Evolutionary conservation across 2,888 invertebrate genomes (phyloP), one percentile per base, ranked within the genome.

Genomic region (Megamerina dolium): DNA sequence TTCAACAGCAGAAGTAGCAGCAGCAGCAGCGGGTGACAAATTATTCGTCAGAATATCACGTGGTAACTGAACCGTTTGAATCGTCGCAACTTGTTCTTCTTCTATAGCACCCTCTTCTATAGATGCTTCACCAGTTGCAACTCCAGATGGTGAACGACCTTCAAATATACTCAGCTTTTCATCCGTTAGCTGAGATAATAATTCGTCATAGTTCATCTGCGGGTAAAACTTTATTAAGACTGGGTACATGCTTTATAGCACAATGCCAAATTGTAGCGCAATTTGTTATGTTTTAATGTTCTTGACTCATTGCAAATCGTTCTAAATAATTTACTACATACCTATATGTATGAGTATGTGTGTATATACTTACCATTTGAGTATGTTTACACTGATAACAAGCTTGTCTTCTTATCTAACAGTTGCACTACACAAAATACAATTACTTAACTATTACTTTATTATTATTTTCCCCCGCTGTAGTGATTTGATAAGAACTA

Each of bases 161-260:
- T 60, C 59, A 40, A 61, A 64, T 40, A 64, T 45, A 39, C 47
- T 55, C 38, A 69, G 53, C 52, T 68, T 69, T 37, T 68, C 67
- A 33, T 67, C 68, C 42, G 68, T 63, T 56, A 68, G 54, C 59
- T 70, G 64, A 17, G 69, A 62, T 43, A 68, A 36, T 40, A 70
- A 54, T 48, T 64, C 67, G 58, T 70, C 69, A 64, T 70, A 69
- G 63, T 66, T 70, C 70, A 70, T 70, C 68, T 69, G 61, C 41
- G 48, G 53, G 19, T 32, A 33, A 12, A 37, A 23, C 18, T 10
- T 35, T n/a, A 21, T 27, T 13, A 31, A 13, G 31, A 6, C 9
- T 13, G 31, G n/a, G 5, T 35, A 20, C 35, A 19, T 35, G 13
- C 19, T 12, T 20, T n/a, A n/a, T n/a, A n/a, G n/a, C n/a, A n/a